phyloP scores from a whole-genome alignment of 2,888 invertebrate genomes.

The Parascotia fuliginaria region DNA sequence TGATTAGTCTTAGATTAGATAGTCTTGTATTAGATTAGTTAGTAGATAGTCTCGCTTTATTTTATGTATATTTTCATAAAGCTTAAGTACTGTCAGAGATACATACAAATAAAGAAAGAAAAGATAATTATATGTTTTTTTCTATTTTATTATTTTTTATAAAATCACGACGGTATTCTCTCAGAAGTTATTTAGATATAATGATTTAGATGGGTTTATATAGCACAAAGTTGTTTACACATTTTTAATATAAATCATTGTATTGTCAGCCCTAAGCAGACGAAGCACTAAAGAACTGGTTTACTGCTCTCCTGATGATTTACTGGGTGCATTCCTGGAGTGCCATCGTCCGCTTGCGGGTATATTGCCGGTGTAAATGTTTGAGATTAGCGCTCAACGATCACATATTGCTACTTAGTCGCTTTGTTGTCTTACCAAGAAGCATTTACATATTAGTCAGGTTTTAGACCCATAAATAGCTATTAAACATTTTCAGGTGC shows the following conservation, averaged over 20 bases:
- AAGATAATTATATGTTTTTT: too few relatives aligned
- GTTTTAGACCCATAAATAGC: too few relatives aligned
- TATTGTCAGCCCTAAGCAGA: conserved; percentile 45
- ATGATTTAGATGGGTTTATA: too few relatives aligned
- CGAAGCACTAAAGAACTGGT: conserved; percentile 70
- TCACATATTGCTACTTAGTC: conserved; percentile 49
- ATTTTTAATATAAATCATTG: background rate
- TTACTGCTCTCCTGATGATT: conserved; percentile 76
- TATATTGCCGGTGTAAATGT: conserved; percentile 62
- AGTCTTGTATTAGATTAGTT: background rate
- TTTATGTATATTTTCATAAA: background rate
- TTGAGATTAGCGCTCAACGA: conserved; percentile 57
- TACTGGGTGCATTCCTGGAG: conserved; percentile 77
- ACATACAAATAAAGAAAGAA: too few relatives aligned
- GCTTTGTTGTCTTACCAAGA: conserved; percentile 1
- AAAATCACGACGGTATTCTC: too few relatives aligned
- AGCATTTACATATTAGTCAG: too few relatives aligned
- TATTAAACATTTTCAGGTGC: too few relatives aligned
- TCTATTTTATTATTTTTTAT: too few relatives aligned
- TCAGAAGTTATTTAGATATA: too few relatives aligned
- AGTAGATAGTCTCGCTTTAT: background rate
- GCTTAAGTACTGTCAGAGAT: background rate
- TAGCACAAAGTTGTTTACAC: background rate
- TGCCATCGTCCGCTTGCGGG: conserved; percentile 51
- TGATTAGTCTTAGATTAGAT: background rate